Conservation (phyloP, 2,797 vertebrate species). For the Corythornis leucogaster region DNA sequence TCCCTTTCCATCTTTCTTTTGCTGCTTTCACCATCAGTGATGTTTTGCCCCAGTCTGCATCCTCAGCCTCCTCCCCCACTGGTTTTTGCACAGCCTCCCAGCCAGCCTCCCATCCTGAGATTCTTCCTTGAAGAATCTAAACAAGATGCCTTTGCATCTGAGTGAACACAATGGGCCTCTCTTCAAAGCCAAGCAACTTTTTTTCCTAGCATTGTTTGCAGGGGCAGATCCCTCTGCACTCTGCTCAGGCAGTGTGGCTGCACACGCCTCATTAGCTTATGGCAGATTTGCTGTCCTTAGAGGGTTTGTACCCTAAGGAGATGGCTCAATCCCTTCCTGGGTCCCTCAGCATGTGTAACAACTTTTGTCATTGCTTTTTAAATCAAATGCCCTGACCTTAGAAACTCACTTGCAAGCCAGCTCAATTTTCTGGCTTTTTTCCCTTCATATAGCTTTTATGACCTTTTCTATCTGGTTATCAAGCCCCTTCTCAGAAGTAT, state of each 20-base stretch:
- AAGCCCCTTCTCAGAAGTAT: constrained; percentile 41
- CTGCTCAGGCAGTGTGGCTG: background rate
- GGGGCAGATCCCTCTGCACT: constrained; percentile 54
- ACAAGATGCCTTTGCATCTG: constrained; percentile 60
- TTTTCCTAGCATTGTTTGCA: constrained; percentile 67
- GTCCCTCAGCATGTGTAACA: constrained; percentile 42
- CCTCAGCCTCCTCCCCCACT: background rate
- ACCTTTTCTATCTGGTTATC: constrained; percentile 61
- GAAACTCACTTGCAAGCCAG: constrained; percentile 48
- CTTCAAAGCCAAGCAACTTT: constrained; percentile 61
- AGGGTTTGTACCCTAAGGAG: background rate
- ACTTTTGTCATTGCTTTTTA: constrained; percentile 56
- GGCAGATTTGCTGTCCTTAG: constrained; percentile 24
- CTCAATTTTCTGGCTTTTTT: constrained; percentile 55
- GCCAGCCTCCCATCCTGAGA: background rate
- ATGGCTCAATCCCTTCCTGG: constrained; percentile 55
- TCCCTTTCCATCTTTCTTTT: background rate
- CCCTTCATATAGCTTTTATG: constrained; percentile 59
- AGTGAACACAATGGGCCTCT: constrained; percentile 52
- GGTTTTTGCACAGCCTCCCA: background rate
- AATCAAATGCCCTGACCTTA: constrained; percentile 60
- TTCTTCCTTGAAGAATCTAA: constrained; percentile 47
- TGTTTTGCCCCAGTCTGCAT: background rate
- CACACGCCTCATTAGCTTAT: background rate
- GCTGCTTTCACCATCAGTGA: background rate